Evolutionary conservation across 2,888 invertebrate genomes (phyloP).

Genomic region (Acleris emargana): DNA sequence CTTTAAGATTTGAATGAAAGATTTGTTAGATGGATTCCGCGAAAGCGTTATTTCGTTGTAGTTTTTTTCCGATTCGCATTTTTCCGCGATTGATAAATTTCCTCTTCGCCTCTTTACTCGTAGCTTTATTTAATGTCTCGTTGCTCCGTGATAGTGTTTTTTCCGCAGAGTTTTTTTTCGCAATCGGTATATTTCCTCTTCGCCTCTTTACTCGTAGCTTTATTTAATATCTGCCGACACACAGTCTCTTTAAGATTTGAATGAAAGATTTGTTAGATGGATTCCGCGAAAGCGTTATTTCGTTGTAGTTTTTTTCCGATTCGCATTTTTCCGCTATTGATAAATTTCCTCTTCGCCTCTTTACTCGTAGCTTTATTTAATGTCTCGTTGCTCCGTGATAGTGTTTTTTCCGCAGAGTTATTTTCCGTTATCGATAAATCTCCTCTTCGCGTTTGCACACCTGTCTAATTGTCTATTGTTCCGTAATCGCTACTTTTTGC

Average conservation of each 20-base stretch:
- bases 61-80: background rate
- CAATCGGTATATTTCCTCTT: background rate
- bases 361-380: background rate
- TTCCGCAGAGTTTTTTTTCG: background rate
- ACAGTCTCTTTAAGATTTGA: no score
- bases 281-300: no score
- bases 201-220: no score
- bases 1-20: background rate
- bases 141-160: background rate
- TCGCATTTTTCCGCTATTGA: background rate
- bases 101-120: background rate
- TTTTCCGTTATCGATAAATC: background rate
- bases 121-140: background rate
- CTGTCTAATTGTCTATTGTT: no score
- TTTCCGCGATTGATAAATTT: background rate
- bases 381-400: background rate
- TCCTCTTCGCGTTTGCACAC: no score
- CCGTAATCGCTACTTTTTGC: no score
- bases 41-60: background rate
- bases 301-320: background rate
- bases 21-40: background rate
- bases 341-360: background rate
- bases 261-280: no score
- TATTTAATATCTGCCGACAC: no score
- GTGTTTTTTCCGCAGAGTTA: background rate